A percentile compares a stretch with the other conserved stretches of the same genome.
These are phyloP conservation scores for Apodemia duryi DNA, from an alignment of 2,888 invertebrate genomes.

Conservation along the genomic window DNA sequence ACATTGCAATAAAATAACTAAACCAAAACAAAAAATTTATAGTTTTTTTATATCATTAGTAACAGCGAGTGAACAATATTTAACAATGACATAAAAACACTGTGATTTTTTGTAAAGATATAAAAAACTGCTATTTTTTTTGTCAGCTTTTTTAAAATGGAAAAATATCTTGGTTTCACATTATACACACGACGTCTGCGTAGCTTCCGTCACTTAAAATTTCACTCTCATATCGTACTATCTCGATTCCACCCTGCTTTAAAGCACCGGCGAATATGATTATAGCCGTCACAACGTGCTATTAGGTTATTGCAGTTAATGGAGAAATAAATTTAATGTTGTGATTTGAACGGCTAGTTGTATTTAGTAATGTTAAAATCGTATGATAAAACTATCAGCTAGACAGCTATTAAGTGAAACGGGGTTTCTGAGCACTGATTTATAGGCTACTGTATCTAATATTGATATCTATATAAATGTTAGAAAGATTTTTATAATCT, in stretches of 20 bases:
- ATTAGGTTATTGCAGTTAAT: conserved; percentile 11
- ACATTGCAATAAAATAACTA: conserved; percentile 49
- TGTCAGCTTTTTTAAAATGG: too few relatives aligned
- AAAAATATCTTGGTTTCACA: too few relatives aligned
- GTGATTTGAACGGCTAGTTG: not conserved
- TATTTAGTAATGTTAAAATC: conserved; percentile 10
- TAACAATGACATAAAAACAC: too few relatives aligned
- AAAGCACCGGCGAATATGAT: conserved; percentile 3
- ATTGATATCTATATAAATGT: too few relatives aligned
- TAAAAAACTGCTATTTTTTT: too few relatives aligned
- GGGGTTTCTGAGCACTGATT: conserved; percentile 2
- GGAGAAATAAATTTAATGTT: conserved; percentile 13
- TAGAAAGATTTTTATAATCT: too few relatives aligned
- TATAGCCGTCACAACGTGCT: conserved; percentile 1
- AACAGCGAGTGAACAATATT: too few relatives aligned
- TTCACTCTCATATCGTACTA: conserved; percentile 1
- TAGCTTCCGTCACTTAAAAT: not conserved
- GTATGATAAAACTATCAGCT: conserved; percentile 14
- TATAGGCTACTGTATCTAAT: not conserved
- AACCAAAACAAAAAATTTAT: too few relatives aligned
- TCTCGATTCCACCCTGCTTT: conserved; percentile 1
- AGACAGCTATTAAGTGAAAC: conserved; percentile 13
- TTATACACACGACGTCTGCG: not conserved
- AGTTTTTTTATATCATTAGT: too few relatives aligned
- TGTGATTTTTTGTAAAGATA: too few relatives aligned